Evolutionary conservation across 2,797 vertebrate species (phyloP).

Genomic region (Sebastes reedi): DNA sequence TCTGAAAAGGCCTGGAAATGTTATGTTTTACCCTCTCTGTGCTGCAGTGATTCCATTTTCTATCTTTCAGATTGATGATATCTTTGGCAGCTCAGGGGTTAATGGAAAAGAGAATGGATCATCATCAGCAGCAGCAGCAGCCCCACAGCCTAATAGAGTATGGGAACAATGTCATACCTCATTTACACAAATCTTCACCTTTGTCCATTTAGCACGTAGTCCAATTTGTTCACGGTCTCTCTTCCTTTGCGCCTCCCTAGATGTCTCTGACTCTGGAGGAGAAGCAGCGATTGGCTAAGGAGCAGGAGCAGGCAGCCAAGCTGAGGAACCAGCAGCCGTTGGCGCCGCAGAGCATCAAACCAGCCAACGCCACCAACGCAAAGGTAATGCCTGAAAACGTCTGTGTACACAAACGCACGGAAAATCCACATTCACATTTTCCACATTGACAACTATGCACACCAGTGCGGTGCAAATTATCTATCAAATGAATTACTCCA

Average conservation of each 20-base stretch:
- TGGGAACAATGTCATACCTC: constrained; percentile 19
- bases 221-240: constrained; percentile 5
- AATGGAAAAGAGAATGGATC: constrained; percentile 90
- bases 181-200: background rate
- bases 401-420: background rate
- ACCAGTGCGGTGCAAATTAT: too few species aligned
- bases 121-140: constrained; percentile 62
- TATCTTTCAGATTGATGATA: constrained; percentile 87
- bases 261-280: constrained; percentile 95
- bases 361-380: constrained; percentile 76
- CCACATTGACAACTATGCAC: too few species aligned
- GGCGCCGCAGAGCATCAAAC: constrained; percentile 85
- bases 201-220: background rate
- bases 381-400: constrained; percentile 80
- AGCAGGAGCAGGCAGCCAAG: constrained; percentile 96
- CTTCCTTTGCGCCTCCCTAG: constrained; percentile 64
- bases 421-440: too few species aligned
- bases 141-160: constrained; percentile 88
- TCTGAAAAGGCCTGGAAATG: background rate
- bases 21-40: background rate
- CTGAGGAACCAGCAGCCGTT: constrained; percentile 94
- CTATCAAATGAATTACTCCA: too few species aligned
- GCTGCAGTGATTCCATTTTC: background rate
- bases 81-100: constrained; percentile 85
- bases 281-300: constrained; percentile 97